Percentiles rank a stretch among this genome's conserved stretches.
phyloP scores from a whole-genome alignment of 2,797 vertebrate genomes.

The Pseudochaenichthys georgianus region DNA sequence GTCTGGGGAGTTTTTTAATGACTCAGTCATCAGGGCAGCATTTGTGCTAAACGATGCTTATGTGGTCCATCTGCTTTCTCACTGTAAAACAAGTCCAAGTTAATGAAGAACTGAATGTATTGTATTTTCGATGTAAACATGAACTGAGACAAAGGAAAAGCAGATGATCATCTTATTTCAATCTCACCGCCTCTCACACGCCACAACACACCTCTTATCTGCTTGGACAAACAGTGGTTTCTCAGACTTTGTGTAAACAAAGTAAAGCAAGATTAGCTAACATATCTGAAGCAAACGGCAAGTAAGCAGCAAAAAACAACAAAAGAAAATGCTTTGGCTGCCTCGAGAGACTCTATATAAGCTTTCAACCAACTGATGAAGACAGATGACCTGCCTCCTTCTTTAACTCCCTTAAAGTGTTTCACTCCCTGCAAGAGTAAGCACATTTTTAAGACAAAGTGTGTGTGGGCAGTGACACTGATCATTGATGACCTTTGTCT shows the following conservation, averaged over 20 bases:
- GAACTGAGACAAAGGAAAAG: constrained; percentile 4
- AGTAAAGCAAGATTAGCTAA: constrained; percentile 3
- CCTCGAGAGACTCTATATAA: background rate
- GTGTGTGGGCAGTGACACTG: constrained; percentile 33
- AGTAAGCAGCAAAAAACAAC: constrained; percentile 5
- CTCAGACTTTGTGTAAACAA: constrained; percentile 20
- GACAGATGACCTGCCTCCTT: background rate
- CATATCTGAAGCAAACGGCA: background rate
- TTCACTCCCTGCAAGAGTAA: constrained; percentile 29
- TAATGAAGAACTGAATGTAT: constrained; percentile 25
- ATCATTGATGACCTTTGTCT: constrained; percentile 42
- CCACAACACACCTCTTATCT: constrained; percentile 32
- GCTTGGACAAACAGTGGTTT: constrained; percentile 23
- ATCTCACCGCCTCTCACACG: constrained; percentile 8
- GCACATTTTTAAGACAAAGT: constrained; percentile 39
- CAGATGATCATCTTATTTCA: constrained; percentile 2
- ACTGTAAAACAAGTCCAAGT: constrained; percentile 16
- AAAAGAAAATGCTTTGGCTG: constrained; percentile 13
- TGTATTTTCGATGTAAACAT: constrained; percentile 29
- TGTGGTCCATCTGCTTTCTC: constrained; percentile 60
- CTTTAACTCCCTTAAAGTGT: constrained; percentile 20
- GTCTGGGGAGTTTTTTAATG: constrained; percentile 64
- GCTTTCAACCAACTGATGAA: constrained; percentile 5
- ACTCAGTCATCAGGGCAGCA: constrained; percentile 54
- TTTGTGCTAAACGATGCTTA: constrained; percentile 57